A percentile compares a stretch with the other conserved stretches of the same genome.
These are phyloP conservation scores for Narcine bancroftii DNA, from an alignment of 2,113 vertebrate species.

Conservation along the genomic window DNA sequence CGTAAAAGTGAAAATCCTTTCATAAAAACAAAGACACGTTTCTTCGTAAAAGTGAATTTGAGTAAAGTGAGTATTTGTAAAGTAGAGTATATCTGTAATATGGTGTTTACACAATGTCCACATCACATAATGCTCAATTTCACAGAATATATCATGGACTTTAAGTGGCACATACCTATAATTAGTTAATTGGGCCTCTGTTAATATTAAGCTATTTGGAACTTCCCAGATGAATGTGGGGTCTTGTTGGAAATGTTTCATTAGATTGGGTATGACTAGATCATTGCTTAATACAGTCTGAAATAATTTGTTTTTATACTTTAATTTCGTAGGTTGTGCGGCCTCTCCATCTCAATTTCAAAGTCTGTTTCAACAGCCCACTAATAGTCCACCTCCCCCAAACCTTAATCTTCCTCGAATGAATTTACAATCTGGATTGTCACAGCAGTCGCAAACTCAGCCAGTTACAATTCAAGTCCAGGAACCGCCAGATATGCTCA, in stretches of 20 bases:
- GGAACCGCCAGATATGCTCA: conserved; percentile 71
- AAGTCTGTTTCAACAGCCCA: conserved; percentile 72
- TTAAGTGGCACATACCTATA: too few relatives aligned
- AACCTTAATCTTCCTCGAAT: conserved; percentile 64
- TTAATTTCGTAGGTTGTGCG: conserved; percentile 47
- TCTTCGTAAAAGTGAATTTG: too few relatives aligned
- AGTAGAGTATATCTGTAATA: too few relatives aligned
- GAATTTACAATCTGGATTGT: conserved; percentile 49
- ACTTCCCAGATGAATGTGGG: background rate
- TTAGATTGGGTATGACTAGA: background rate
- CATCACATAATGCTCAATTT: too few relatives aligned
- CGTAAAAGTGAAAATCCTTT: too few relatives aligned
- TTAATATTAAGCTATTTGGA: background rate
- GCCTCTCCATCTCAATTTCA: conserved; percentile 77
- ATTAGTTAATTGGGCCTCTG: background rate
- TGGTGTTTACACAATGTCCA: too few relatives aligned
- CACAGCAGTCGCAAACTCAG: conserved; percentile 69
- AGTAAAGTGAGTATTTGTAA: too few relatives aligned
- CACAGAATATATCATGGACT: too few relatives aligned
- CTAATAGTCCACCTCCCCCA: conserved; percentile 76
- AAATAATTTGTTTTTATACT: background rate
- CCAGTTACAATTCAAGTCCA: conserved; percentile 94
- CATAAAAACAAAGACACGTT: too few relatives aligned
- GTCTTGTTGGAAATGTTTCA: background rate
- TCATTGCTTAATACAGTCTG: background rate